Evolutionary conservation across 1,140 invertebrate species (phyloP), one percentile per base, ranked within the genome.

Genomic region (Oedothorax gibbosus): DNA sequence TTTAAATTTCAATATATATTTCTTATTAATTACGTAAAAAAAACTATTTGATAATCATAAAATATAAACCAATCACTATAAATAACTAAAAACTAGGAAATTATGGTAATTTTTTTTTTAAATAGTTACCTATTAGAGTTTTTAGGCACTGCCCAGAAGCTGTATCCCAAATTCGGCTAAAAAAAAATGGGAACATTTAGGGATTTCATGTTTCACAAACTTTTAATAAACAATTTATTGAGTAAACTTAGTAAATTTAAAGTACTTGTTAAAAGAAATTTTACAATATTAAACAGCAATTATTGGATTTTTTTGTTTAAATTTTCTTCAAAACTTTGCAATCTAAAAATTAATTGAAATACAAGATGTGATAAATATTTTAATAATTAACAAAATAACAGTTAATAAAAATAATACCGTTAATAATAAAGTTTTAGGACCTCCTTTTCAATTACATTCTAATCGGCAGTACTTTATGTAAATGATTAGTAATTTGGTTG

Each of bases 71-170:
- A 62, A 62, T 62, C 57, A 18, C 10, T 21, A 66, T 18, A 9
- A 66, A 66, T 18, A 18, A 11, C 15, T n/a, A 21, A 21, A 20
- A 18, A 7, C 10, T 20, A 3, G 21, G 18, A 18, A 66, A 66
- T n/a, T 18, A 10, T 62, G 3, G 12, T n/a, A n/a, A n/a, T n/a
- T n/a, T n/a, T n/a, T n/a, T 62, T 18, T 15, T 2, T 2, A 62
- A 15, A 62, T 62, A 72, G 66, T 86, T 83, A 85, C 96, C 96
- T 85, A 96, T 95, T 15, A 99, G 91, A 3, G 99, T 99, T 92
- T 99, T 99, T 87, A 99, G 92, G 92, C 98, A 99, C 90, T 99
- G 99, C 4, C 99, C 99, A 56, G 97, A 99, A 50, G 97, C 96
- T 86, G 98, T 99, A 89, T 99, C 98, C 99, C 99, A 99, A 89